Base-by-base conservation (phyloP, 2,888 invertebrate species). In the Eupeodes luniger region DNA sequence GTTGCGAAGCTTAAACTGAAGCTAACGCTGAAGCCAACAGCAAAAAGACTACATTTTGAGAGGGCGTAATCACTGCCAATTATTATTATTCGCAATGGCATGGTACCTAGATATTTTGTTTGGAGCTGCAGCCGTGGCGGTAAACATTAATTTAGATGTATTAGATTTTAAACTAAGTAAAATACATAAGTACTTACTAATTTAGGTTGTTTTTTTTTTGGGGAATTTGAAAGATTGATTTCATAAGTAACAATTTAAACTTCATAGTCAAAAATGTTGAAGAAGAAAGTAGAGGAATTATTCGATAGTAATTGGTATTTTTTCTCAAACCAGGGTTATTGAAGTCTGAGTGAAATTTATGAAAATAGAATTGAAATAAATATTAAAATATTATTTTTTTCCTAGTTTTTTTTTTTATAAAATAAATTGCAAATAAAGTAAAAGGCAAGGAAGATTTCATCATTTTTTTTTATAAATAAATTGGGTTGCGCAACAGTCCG, bases 21-120 rank as follows among this genome's bases (percentile, higher is more conserved):
- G 16, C 44, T n/a, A 59, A 5, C 59, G 3, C 27, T 27, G 27
- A 27, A 16, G 12, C 44, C 16, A 59, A 7, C 66, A n/a, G n/a
- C 61, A 19, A 69, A 27, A 19, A 53, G 16, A 69, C 36, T 53
- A 55, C 27, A 34, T 12, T 59, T 59, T 59, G 57, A 59, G 72
- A n/a, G 47, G 72, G 72, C 72, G 72, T 72, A 59, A 72, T 72
- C 27, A 59, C 47, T 47, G 11, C 57, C 70, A 55, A 69, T 62
- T 66, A 44, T 70, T 70, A 57, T 44, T 70, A 47, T 19, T 57
- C n/a, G 55, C 57, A 70, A 70, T 70, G 12, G 27, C 27, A 44
- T 44, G 57, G 57, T 14, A 14, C 16, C 10, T 59, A 34, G 12
- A 27, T 27, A 27, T 34, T 62, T 40, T 40, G 12, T 62, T 44